Evolutionary conservation across 2,888 invertebrate species (phyloP).

Genomic region (Drepana falcataria): DNA sequence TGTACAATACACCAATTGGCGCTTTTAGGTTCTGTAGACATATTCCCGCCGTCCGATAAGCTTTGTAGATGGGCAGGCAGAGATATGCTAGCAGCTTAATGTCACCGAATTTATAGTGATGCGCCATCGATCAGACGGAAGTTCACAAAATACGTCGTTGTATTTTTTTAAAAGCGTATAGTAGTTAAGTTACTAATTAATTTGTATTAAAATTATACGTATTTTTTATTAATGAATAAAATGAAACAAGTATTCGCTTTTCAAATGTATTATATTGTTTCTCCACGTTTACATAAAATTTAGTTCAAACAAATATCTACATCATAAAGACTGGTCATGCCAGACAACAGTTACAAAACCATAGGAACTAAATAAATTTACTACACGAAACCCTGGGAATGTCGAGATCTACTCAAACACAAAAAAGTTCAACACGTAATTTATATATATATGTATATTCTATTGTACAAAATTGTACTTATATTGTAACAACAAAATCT

Average conservation of each 20-base stretch:
- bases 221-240: background rate
- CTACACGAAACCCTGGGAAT: conserved; percentile 59
- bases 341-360: conserved; percentile 14
- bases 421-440: conserved; percentile 45
- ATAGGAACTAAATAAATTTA: conserved; percentile 45
- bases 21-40: no score
- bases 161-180: no score
- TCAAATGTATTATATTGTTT: conserved; percentile 23
- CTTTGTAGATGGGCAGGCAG: no score
- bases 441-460: conserved; percentile 38
- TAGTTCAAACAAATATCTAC: conserved; percentile 31
- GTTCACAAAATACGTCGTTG: no score
- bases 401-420: conserved; percentile 59
- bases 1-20: no score
- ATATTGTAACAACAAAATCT: conserved; percentile 48
- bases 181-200: no score
- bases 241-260: conserved; percentile 11
- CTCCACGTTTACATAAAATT: conserved; percentile 23
- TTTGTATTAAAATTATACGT: no score
- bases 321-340: conserved; percentile 35
- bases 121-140: no score
- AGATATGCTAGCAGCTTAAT: no score
- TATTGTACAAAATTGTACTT: conserved; percentile 32
- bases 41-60: no score
- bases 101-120: no score